Base-by-base conservation (phyloP, 2,797 vertebrate genomes). In the Alca torda region DNA sequence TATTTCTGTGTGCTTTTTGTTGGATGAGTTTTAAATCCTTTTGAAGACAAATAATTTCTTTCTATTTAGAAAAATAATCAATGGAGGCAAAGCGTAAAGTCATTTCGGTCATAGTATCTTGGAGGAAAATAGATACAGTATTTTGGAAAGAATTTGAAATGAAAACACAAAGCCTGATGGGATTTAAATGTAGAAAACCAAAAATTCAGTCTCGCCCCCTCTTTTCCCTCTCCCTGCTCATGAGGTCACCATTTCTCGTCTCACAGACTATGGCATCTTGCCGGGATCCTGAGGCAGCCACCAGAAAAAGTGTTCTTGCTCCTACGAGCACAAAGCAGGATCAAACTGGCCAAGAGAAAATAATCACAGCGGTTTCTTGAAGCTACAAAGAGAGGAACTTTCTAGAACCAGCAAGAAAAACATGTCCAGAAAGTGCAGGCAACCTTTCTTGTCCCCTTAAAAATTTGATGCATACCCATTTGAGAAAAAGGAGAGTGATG, bases 11-110 rank as follows among this genome's bases (percentile, higher is more conserved):
- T 82, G 13, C 13, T 54, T 74, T 95, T 87, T 76, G 65, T 88
- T 92, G 91, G 57, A 78, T 94, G 89, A 60, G 21, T 94, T 97
- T 97, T 92, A 88, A 64, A 69, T 65, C 56, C 23, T 87, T 93
- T 87, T 57, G 75, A 84, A 97, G 96, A 93, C 19, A 97, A 95
- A 84, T 86, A 64, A 65, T 35, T 90, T 72, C 21, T 96, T 97
- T 95, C 86, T 75, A 57, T 95, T 94, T 87, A 86, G 67, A 93
- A 86, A 97, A 97, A 95, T 92, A 95, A 91, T 79, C 87, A 84
- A 87, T 84, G 79, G 61, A 91, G 41, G 53, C 50, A 89, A 90
- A 73, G 41, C 8, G 5, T 88, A 75, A 88, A 94, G 90, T 94
- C 24, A 35, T 86, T 96, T 78, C 2, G 8, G 76, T 84, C 50